Conservation (phyloP, 2,888 invertebrate genomes). For the Exocentrus adspersus region DNA sequence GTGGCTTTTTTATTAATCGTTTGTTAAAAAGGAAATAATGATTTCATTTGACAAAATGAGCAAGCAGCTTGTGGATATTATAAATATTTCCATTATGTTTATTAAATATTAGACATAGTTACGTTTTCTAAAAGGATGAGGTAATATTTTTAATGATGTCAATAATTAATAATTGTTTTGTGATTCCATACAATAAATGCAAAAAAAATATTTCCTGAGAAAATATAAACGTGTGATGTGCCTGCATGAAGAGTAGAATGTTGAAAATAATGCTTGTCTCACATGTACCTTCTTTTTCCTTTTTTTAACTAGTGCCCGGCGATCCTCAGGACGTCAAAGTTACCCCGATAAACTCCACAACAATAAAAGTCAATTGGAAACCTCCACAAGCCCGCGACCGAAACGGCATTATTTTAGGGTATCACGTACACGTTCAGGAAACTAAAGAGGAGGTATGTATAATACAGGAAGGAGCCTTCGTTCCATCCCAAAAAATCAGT, state of each 20-base stretch:
- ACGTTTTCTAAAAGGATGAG: constrained; percentile 54
- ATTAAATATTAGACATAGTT: constrained; percentile 32
- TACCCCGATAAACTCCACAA: constrained; percentile 92
- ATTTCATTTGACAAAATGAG: constrained; percentile 31
- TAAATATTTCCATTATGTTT: constrained; percentile 27
- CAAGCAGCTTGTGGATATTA: constrained; percentile 25
- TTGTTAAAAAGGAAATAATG: constrained; percentile 22
- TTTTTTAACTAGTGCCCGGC: constrained; percentile 87
- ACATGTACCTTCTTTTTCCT: too few species aligned
- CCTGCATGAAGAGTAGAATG: constrained; percentile 55
- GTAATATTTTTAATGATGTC: constrained; percentile 61
- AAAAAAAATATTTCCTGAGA: constrained; percentile 47
- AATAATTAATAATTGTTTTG: constrained; percentile 77
- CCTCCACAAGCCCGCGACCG: constrained; percentile 91
- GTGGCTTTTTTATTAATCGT: constrained; percentile 46
- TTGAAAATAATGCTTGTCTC: constrained; percentile 36
- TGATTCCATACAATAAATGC: constrained; percentile 48
- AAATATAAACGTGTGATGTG: constrained; percentile 58
- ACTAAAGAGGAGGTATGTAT: constrained; percentile 80
- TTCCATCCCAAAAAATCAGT: too few species aligned
- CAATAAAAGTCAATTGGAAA: constrained; percentile 94
- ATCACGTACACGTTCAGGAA: constrained; percentile 96
- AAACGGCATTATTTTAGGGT: constrained; percentile 95
- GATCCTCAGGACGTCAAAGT: constrained; percentile 94
- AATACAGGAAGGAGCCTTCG: too few species aligned